Conservation (phyloP, 2,797 vertebrate species). For the Urocyon cinereoargenteus region DNA sequence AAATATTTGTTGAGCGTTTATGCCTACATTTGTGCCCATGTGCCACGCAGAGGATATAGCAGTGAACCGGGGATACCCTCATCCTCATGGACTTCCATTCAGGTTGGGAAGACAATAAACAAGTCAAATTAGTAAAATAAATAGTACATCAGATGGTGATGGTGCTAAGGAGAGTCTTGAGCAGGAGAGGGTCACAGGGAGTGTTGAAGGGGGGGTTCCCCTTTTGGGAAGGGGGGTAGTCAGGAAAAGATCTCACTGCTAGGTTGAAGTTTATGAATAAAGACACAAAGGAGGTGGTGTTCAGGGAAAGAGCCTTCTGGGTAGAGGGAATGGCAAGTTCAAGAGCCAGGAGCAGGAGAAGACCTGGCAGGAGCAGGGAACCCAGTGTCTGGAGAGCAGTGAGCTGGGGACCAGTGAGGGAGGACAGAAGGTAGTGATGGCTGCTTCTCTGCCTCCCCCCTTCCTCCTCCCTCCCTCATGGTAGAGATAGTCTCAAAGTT, state of each 20-base stretch:
- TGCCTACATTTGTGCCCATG: neutral
- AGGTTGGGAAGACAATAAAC: neutral
- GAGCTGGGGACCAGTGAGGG: neutral
- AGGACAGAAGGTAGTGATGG: neutral
- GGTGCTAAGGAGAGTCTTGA: neutral
- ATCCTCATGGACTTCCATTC: neutral
- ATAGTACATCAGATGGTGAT: neutral
- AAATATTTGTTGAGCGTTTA: neutral
- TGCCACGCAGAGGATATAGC: neutral
- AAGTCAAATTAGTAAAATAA: slow-evolving; percentile 4
- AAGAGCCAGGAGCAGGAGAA: neutral
- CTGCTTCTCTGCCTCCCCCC: neutral
- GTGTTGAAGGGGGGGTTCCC: neutral
- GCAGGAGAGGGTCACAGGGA: neutral
- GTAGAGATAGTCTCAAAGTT: neutral
- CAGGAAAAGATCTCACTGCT: neutral
- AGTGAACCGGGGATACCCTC: neutral
- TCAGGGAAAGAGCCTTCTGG: neutral
- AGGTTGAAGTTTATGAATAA: neutral
- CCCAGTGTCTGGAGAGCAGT: fast-evolving
- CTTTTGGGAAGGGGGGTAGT: neutral
- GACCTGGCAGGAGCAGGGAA: neutral
- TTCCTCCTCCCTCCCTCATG: neutral
- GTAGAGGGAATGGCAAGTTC: neutral
- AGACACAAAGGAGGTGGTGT: neutral